phyloP scores from a whole-genome alignment of 1,140 invertebrate species.

The Diachasma alloeum region DNA sequence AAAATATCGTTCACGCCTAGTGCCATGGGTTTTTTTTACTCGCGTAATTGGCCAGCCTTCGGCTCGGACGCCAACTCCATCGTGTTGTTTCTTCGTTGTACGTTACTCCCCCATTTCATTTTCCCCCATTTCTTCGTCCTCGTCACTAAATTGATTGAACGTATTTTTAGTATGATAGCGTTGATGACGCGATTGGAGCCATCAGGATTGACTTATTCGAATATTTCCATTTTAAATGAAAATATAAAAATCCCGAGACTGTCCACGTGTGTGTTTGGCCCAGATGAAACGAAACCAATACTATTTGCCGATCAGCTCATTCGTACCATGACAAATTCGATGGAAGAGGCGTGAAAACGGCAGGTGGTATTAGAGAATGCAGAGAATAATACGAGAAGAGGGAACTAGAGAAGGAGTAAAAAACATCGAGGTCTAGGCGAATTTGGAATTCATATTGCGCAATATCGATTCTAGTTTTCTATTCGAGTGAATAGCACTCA shows the following conservation, averaged over 20 bases:
- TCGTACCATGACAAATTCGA: too few relatives aligned
- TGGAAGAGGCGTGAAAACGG: too few relatives aligned
- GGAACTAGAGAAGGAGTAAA: background rate
- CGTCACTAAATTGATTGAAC: background rate
- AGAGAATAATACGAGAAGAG: background rate
- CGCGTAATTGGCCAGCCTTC: too few relatives aligned
- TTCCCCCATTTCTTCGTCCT: too few relatives aligned
- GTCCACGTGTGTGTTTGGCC: background rate
- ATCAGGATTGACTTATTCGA: background rate
- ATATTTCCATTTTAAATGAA: background rate
- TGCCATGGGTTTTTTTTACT: too few relatives aligned
- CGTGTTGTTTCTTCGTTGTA: too few relatives aligned
- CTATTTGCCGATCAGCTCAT: background rate
- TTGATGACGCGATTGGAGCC: background rate
- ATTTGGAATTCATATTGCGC: background rate
- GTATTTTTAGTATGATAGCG: too few relatives aligned
- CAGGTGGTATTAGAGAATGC: too few relatives aligned
- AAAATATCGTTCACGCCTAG: too few relatives aligned
- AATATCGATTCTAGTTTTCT: background rate
- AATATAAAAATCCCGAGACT: background rate
- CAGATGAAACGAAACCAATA: background rate
- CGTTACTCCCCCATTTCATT: background rate
- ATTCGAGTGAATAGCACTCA: background rate
- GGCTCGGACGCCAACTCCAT: too few relatives aligned
- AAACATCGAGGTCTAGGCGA: background rate